phyloP scores from a whole-genome alignment of 2,113 vertebrate genomes.

The Plecturocebus donacophilus region DNA sequence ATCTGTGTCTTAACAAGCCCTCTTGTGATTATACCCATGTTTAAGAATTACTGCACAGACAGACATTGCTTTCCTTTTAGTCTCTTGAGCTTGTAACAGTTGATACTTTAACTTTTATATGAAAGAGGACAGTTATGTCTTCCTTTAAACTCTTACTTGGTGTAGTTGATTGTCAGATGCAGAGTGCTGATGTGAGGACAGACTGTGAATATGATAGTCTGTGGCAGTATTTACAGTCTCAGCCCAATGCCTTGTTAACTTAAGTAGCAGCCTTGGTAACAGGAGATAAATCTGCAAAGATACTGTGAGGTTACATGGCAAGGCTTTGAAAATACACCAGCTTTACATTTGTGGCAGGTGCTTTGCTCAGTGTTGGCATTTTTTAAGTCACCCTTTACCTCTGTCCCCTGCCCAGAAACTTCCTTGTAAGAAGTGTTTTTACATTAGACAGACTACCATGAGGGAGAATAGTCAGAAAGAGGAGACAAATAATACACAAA shows the following conservation, averaged over 20 bases:
- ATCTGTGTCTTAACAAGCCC: neutral
- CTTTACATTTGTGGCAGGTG: neutral
- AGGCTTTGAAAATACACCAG: neutral
- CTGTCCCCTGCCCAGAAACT: neutral
- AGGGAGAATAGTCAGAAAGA: neutral
- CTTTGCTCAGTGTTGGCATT: slow-evolving; percentile 14
- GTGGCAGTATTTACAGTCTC: neutral
- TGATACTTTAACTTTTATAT: neutral
- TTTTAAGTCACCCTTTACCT: neutral
- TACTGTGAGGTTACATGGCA: neutral
- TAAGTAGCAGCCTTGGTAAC: neutral
- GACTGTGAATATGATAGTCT: neutral
- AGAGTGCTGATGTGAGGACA: neutral
- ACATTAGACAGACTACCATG: neutral
- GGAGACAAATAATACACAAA: neutral
- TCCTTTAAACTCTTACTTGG: neutral
- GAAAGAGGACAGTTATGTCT: neutral
- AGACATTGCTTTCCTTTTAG: neutral
- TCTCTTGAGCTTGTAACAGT: neutral
- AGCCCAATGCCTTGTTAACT: neutral
- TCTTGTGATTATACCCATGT: neutral
- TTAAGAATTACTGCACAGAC: neutral
- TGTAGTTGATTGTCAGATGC: neutral
- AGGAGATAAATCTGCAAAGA: slow-evolving; percentile 4
- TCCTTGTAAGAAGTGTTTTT: neutral